These are phyloP conservation scores for Hypotaenidia okinawae DNA, from an alignment of 2,797 vertebrate genomes.

Conservation along the genomic window DNA sequence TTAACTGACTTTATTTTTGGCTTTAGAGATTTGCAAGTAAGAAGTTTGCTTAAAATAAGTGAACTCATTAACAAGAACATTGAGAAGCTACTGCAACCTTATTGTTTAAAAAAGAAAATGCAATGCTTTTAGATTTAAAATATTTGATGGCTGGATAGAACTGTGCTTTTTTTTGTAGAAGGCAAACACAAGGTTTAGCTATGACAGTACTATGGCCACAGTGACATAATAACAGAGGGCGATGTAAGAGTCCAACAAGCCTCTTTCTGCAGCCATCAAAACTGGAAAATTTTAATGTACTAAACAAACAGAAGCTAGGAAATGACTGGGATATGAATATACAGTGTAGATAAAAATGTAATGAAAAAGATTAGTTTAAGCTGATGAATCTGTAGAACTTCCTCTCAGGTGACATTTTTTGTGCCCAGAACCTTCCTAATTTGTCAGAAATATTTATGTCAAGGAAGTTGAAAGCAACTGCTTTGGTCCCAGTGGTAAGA, in stretches of 20 bases:
- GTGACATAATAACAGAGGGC: background rate
- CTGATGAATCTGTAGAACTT: background rate
- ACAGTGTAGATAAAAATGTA: background rate
- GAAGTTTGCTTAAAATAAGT: conserved; percentile 12
- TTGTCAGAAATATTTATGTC: background rate
- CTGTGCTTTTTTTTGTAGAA: background rate
- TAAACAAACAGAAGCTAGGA: background rate
- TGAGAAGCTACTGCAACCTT: background rate
- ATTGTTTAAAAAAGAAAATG: background rate
- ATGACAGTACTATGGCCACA: background rate
- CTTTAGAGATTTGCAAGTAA: background rate
- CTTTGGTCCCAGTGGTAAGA: background rate
- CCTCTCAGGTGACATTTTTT: background rate
- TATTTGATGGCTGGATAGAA: background rate
- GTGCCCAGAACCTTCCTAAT: background rate
- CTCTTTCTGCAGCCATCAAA: background rate
- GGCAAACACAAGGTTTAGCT: background rate
- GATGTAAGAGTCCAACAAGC: background rate
- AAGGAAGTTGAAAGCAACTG: background rate
- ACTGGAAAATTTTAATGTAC: background rate
- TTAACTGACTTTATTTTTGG: background rate
- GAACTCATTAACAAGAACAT: background rate
- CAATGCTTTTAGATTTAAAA: background rate
- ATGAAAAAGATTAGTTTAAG: background rate
- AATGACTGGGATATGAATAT: background rate